These are phyloP conservation scores for Amphimallon solstitiale DNA, from an alignment of 2,888 invertebrate genomes.

Conservation along the genomic window DNA sequence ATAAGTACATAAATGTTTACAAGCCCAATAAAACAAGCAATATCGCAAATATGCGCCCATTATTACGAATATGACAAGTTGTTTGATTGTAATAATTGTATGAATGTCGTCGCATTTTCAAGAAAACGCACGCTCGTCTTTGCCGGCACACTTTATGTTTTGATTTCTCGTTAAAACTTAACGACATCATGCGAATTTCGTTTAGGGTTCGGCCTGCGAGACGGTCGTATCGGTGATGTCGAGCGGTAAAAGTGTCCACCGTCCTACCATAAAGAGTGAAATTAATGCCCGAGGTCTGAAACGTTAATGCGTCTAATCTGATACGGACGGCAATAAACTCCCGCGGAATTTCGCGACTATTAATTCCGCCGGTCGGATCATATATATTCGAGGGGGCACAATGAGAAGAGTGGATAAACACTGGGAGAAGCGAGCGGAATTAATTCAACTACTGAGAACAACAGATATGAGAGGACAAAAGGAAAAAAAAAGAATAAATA, in stretches of 20 bases:
- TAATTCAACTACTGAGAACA: conserved; percentile 47
- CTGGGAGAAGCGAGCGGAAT: conserved; percentile 44
- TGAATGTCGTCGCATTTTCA: conserved; percentile 3
- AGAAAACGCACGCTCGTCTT: neutral
- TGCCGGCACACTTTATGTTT: conserved; percentile 27
- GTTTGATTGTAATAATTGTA: no score
- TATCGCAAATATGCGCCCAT: no score
- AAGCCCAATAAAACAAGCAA: no score
- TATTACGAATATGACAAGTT: no score
- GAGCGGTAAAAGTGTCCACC: conserved; percentile 48
- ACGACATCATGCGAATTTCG: conserved; percentile 31
- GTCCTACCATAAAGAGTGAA: conserved; percentile 59
- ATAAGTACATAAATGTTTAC: no score
- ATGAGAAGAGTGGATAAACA: conserved; percentile 55
- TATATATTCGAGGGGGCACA: conserved; percentile 60
- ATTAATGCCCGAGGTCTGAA: conserved; percentile 61
- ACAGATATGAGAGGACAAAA: neutral
- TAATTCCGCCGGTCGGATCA: conserved; percentile 59
- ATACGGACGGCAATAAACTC: conserved; percentile 61
- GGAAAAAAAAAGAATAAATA: neutral
- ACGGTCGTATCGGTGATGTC: conserved; percentile 30
- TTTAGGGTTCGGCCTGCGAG: conserved; percentile 14
- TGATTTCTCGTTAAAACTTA: conserved; percentile 33
- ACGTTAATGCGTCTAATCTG: conserved; percentile 64
- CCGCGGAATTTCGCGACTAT: conserved; percentile 63